Base-by-base conservation (phyloP, 1,140 invertebrate species). In the Euwallacea fornicatus region DNA sequence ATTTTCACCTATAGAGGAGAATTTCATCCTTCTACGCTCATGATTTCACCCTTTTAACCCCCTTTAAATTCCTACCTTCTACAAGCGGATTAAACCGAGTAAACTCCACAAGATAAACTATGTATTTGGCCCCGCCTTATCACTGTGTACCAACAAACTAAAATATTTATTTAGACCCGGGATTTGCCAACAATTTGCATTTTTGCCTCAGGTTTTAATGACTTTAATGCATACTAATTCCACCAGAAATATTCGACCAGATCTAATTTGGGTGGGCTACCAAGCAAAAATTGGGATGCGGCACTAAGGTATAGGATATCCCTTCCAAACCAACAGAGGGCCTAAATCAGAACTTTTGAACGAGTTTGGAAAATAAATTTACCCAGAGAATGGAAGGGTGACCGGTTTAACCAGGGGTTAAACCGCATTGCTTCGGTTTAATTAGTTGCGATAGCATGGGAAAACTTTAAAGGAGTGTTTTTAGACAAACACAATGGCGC, bases 321-420 rank as follows among this genome's bases (percentile, higher is more conserved):
- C 46, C 46, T 58, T 21, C 55, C 46, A 13, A 47, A 56, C 55
- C 10, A 9, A 15, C 21, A 16, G 55, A 13, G 7, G 62, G 44
- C 13, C 33, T 50, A 16, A 64, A 64, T 64, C 62, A 21, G 59
- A 61, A 47, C 43, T 53, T 64, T 61, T 53, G 46, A 21, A 53
- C 43, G n/a, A 62, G 59, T 53, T 62, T 10, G 59, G 67, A 55
- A 69, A 69, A 69, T 69, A 69, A 69, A 69, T 69, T 69, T 62
- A 54, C 58, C 44, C 15, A 15, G 46, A 69, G 10, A 63, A 42
- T 47, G 47, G 15, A 62, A 69, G 67, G 67, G 58, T 62, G 58
- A 69, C 67, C 58, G 67, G 67, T 69, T 62, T 69, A 69, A 69
- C 67, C 67, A 54, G 60, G 67, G 67, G 67, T 69, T 69, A 69